Percentiles rank a stretch among this genome's conserved stretches.
Conservation (phyloP, 2,113 vertebrate genomes). For the Bambusicola thoracicus region DNA sequence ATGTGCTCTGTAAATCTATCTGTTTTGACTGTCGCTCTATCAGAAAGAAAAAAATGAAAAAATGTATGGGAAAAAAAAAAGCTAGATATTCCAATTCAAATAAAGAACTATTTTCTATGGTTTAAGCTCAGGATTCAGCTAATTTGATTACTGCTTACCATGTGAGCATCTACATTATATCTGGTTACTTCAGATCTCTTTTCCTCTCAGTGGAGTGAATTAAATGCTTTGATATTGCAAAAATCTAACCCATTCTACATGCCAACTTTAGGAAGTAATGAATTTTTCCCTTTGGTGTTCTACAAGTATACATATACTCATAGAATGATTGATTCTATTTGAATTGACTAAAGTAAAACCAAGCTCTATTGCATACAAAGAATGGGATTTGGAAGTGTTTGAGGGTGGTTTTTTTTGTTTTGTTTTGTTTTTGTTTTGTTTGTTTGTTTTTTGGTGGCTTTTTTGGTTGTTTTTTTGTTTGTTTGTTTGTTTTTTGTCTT, state of each 20-base stretch:
- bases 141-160: not conserved
- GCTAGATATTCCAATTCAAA: not conserved
- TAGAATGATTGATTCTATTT: not conserved
- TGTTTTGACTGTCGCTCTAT: not conserved
- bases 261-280: not conserved
- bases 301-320: not conserved
- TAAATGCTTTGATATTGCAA: not conserved
- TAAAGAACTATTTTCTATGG: not conserved
- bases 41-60: not conserved
- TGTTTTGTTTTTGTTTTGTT: not conserved
- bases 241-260: not conserved
- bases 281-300: not conserved
- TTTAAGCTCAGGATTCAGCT: not conserved
- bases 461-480: not conserved
- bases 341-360: not conserved
- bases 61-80: not conserved
- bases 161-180: not conserved
- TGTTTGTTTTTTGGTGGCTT: not conserved
- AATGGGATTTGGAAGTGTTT: not conserved
- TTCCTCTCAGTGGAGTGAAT: not conserved
- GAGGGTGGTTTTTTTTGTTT: no score
- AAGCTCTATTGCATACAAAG: not conserved
- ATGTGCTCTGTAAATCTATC: not conserved
- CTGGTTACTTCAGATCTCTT: not conserved
- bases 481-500: not conserved